Percentiles rank a stretch among this genome's conserved stretches.
Conservation (phyloP, 1,140 invertebrate species). For the Scaptomyza graminum region DNA sequence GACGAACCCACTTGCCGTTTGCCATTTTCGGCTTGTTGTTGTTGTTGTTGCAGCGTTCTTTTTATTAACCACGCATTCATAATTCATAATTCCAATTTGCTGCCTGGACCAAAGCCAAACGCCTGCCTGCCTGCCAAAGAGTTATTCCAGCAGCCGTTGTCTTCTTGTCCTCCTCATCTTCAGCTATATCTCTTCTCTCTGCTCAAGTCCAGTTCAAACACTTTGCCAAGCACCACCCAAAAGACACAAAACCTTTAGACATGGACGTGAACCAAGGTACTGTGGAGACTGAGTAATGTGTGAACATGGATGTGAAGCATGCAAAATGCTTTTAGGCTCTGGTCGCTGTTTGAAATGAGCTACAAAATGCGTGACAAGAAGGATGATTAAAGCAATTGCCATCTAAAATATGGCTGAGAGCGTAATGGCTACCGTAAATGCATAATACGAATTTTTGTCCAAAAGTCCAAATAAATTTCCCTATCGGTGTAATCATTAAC, state of each 20-base stretch:
- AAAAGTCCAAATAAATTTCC: too few species aligned
- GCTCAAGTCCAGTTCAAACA: conserved; percentile 72
- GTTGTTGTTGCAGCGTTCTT: conserved; percentile 53
- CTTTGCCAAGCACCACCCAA: conserved; percentile 54
- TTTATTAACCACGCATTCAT: conserved; percentile 82
- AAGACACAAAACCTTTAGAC: conserved; percentile 32
- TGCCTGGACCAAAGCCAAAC: conserved; percentile 41
- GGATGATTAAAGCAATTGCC: conserved; percentile 8
- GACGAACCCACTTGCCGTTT: conserved; percentile 65
- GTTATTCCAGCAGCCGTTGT: conserved; percentile 6
- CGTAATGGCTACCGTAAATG: conserved; percentile 16
- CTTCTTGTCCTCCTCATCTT: background rate
- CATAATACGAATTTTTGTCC: background rate
- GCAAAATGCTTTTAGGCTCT: conserved; percentile 64
- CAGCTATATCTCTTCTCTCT: background rate
- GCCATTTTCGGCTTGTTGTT: conserved; percentile 26
- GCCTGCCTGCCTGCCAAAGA: background rate
- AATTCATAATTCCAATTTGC: conserved; percentile 83
- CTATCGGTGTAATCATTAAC: too few species aligned
- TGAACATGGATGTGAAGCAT: conserved; percentile 72
- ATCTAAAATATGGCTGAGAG: conserved; percentile 6
- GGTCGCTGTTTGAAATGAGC: conserved; percentile 20
- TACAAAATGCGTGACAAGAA: conserved; percentile 30
- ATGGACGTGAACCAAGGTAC: conserved; percentile 15
- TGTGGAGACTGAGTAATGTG: conserved; percentile 66